Base-by-base conservation (phyloP, 2,113 vertebrate species). In the Pavo muticus region DNA sequence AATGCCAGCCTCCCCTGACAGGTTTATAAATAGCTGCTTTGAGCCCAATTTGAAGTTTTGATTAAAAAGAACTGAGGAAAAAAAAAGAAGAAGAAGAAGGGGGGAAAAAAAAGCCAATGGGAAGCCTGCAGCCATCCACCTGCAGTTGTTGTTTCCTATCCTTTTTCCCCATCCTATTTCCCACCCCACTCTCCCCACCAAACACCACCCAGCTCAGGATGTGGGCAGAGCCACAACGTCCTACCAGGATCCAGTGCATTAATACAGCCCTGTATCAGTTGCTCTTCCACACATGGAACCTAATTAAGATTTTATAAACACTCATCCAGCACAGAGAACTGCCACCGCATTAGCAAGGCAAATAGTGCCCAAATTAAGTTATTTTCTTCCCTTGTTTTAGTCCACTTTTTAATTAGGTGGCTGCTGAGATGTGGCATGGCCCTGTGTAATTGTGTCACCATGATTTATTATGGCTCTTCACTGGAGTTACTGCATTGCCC, bases 271-370 rank as follows among this genome's bases (percentile, higher is more conserved):
- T 47, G 76, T 94, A 86, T 95, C 92, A 69, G 23, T 76, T 91
- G 81, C 96, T 3, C 14, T 29, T 94, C 94, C 94, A 77, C 32
- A 92, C 2, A 0, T 23, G 73, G 92, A 93, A 72, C 82, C 95
- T 95, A 94, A 97, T 97, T 96, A 97, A 96, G 96, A 87, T 81
- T 96, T 95, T 90, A 96, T 88, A 91, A 97, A 93, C 88, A 72
- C 73, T 77, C 67, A 13, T 10, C 86, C 87, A 74, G 23, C 12
- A 2, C 70, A 54, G 79, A 35, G 91, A 95, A 29, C 84, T 23
- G 47, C 88, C 37, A 42, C 88, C 10, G 4, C 87, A 77, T 94
- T 89, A 97, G 83, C 83, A 93, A 95, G 79, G 94, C 95, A 93
- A 86, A 89, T 74, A 81, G 37, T 44, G 23, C 67, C 92, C 89